Evolutionary conservation across 2,797 vertebrate species (phyloP), one percentile per base, ranked within the genome.

Genomic region (Gobionotothen gibberifrons): DNA sequence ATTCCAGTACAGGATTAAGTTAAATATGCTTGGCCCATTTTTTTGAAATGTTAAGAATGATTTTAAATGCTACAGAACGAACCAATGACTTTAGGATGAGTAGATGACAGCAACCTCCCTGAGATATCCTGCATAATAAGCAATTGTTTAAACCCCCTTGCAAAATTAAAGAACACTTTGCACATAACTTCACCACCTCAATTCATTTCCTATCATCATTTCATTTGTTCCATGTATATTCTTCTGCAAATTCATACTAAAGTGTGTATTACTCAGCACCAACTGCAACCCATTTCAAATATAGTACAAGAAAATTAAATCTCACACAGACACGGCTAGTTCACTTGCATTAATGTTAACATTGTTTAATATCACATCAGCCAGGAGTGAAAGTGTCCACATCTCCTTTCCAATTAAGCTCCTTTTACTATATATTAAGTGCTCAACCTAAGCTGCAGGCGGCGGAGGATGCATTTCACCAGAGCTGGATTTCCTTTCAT

Each of bases 341-440:
- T 82, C 79, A 78, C 82, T 85, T 79, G 86, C 77, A 87, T 92
- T 87, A 88, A 89, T 89, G 84, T 86, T 85, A 87, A 85, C 82
- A 83, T 87, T 89, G 85, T 86, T 79, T 80, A 84, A 88, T 90
- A 83, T 84, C 79, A 85, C 83, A 86, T 83, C 78, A 80, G 74
- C 74, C 54, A 52, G 62, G 67, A 86, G 78, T 73, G 81, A 82
- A 81, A 81, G 74, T 70, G 81, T 85, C 70, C 58, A 79, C 80
- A 70, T 85, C 77, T 89, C 76, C 70, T 64, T 74, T 88, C 76
- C 84, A 91, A 89, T 90, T 87, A 86, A 87, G 79, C 84, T 82
- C 62, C 64, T 62, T 81, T 86, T 89, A 88, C 78, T 69, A 68
- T 70, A 85, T 83, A 87, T 90, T 87, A 89, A 87, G 81, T 60